phyloP scores from a whole-genome alignment of 2,113 vertebrate species.

The Vimba vimba region DNA sequence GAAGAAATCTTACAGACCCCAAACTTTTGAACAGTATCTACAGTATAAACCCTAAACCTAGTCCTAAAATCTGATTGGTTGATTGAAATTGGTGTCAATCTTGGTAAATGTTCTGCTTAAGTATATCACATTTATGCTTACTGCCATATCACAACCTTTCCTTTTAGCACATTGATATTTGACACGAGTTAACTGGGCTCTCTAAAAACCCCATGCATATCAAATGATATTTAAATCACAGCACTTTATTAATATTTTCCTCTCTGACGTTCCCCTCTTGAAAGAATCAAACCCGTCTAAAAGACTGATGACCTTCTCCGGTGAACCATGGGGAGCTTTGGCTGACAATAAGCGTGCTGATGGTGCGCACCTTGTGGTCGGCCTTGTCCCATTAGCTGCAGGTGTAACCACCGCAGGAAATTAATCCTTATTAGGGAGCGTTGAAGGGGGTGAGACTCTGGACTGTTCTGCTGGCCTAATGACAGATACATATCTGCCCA shows the following conservation, averaged over 20 bases:
- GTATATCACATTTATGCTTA: neutral
- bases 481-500: constrained; percentile 12
- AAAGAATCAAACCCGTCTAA: constrained; percentile 18
- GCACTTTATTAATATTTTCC: constrained; percentile 16
- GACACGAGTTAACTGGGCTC: neutral
- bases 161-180: neutral
- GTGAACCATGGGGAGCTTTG: constrained; percentile 16
- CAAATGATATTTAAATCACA: constrained; percentile 7
- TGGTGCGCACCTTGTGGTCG: constrained; percentile 28
- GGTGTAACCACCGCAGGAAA: constrained; percentile 55
- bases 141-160: neutral
- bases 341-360: constrained; percentile 30
- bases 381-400: constrained; percentile 44
- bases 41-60: neutral
- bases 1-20: too few relatives aligned
- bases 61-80: neutral
- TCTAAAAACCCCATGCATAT: constrained; percentile 1
- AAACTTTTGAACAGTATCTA: too few relatives aligned
- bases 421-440: constrained; percentile 56
- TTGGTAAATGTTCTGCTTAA: neutral
- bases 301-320: constrained; percentile 51
- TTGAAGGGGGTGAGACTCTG: constrained; percentile 36
- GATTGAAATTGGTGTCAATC: neutral
- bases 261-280: neutral
- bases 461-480: constrained; percentile 38